phyloP scores from a whole-genome alignment of 2,113 vertebrate species.

The Loxodonta africana region DNA sequence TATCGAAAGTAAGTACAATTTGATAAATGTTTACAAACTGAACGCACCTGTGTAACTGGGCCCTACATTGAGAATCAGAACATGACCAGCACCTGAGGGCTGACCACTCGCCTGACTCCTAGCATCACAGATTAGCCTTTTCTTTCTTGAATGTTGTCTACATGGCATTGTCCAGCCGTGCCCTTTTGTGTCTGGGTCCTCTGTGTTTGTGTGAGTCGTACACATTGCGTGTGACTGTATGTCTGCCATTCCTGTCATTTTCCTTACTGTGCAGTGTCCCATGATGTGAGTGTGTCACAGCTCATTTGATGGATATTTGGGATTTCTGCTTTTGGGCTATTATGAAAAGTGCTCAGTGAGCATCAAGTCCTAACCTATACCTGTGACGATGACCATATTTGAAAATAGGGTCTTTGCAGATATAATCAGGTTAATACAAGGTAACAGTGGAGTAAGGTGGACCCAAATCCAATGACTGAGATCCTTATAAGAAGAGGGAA shows the following conservation, averaged over 20 bases:
- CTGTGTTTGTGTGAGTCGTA: background rate
- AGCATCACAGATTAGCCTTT: background rate
- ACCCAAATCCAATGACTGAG: background rate
- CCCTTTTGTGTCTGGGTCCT: no score
- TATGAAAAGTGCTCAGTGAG: background rate
- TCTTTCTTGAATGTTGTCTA: background rate
- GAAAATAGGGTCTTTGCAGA: background rate
- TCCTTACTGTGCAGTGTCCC: background rate
- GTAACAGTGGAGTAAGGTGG: background rate
- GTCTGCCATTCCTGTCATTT: background rate
- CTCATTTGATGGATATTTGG: background rate
- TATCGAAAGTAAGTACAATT: background rate
- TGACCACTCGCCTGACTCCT: background rate
- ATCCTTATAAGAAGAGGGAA: background rate
- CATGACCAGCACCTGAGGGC: no score
- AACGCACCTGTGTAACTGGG: background rate
- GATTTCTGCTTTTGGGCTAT: background rate
- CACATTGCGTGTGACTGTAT: background rate
- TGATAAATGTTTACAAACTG: background rate
- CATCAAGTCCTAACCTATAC: background rate
- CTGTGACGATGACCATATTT: background rate
- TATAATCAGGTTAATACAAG: background rate
- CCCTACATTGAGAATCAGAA: background rate
- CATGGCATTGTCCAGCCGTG: accelerated
- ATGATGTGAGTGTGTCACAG: accelerated